phyloP scores from a whole-genome alignment of 2,888 invertebrate genomes.

The Caenorhabditis imperialis region DNA sequence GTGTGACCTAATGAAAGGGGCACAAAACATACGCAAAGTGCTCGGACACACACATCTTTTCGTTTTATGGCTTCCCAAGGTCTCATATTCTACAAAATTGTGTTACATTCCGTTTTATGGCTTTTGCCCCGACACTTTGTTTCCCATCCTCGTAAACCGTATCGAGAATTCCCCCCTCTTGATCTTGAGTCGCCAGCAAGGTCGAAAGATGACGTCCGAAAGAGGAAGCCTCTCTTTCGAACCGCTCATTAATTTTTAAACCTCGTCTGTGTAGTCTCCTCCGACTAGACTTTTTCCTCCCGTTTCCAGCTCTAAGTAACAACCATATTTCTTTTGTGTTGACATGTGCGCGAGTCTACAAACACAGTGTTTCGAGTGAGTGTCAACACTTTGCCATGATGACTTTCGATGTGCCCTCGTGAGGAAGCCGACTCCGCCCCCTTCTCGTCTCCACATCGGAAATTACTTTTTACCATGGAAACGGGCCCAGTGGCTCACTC shows the following conservation, averaged over 20 bases:
- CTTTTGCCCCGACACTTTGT: no score
- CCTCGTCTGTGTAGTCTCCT: slow-evolving; percentile 1
- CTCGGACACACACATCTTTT: no score
- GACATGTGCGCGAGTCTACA: slow-evolving; percentile 41
- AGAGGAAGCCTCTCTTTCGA: slow-evolving; percentile 14
- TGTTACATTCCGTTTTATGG: no score
- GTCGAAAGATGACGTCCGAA: slow-evolving; percentile 28
- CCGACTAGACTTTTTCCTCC: slow-evolving; percentile 21
- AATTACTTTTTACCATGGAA: slow-evolving; percentile 46
- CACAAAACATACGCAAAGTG: no score
- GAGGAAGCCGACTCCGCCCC: slow-evolving; percentile 5
- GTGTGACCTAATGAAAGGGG: no score
- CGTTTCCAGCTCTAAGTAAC: no score
- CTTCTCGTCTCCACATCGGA: slow-evolving; percentile 29
- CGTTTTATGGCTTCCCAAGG: no score
- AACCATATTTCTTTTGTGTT: slow-evolving; percentile 3
- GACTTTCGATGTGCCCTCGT: slow-evolving; percentile 19
- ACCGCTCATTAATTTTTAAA: slow-evolving; percentile 39
- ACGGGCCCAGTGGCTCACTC: slow-evolving; percentile 11
- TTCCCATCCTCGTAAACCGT: no score
- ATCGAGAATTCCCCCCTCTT: no score
- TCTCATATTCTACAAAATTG: no score
- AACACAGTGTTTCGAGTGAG: slow-evolving; percentile 49
- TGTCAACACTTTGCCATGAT: slow-evolving; percentile 21
- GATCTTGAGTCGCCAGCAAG: no score